Base-by-base conservation (phyloP, 2,113 vertebrate genomes). In the Cricetomys ansorgei region DNA sequence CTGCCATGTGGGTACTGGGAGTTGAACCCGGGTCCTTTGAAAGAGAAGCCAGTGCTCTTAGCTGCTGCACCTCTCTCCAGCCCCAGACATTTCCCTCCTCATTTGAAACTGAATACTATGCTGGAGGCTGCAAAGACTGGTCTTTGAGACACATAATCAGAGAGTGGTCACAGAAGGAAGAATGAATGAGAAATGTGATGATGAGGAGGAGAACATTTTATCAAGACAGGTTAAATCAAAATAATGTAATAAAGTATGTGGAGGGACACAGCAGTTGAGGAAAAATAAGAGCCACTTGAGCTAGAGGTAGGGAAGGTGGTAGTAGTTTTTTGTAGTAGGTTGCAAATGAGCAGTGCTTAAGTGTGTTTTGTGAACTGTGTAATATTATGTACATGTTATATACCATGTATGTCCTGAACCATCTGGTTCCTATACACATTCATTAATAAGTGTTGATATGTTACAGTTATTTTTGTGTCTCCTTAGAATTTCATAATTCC, bases 401-500 rank as follows among this genome's bases (percentile, higher is more conserved):
- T 48, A 79, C n/a, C 48, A 40, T 79, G 84, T 75, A 73, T 79
- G 5, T 27, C 43, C 50, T 91, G 31, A 92, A 81, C 15, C 85
- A 92, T 48, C 27, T 94, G 59, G 43, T 16, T 76, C 13, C 23
- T 37, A 72, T 83, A 84, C 25, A 73, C 9, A 67, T 84, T 91
- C 83, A 88, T 84, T 93, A 84, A 79, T 73, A 89, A 89, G 29
- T 79, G 29, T 23, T 29, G 1, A 70, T 92, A 53, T 31, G 43
- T 62, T 50, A 62, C 77, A 8, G 83, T 86, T 65, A 73, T 96
- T 90, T 96, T 95, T 31, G 21, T 13, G 67, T 96, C 40, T 29
- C 87, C 43, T 93, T 94, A 86, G 50, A 96, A 37, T 96, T 91
- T 59, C 81, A 79, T 92, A 94, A 93, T 95, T 94, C 37, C 27